Conservation (phyloP, 2,113 vertebrate genomes). For the Clarias gariepinus region DNA sequence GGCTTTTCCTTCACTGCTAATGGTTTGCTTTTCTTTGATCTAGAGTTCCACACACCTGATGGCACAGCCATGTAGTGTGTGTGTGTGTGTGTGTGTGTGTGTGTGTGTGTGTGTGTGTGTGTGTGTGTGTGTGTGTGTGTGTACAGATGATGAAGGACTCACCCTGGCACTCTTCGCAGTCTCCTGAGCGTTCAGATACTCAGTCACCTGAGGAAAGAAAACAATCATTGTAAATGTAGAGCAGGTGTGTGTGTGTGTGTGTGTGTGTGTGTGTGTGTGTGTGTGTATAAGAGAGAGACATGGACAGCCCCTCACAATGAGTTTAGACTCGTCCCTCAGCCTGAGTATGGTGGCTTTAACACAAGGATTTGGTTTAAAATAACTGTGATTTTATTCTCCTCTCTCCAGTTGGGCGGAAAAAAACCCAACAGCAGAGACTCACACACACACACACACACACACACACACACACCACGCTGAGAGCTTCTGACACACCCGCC, state of each 20-base stretch:
- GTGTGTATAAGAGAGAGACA: too few species aligned
- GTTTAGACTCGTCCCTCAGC: too few species aligned
- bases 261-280: too few species aligned
- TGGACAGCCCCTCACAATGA: background rate
- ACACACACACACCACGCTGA: too few species aligned
- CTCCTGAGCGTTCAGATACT: slow-evolving; percentile 90
- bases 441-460: background rate
- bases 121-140: background rate
- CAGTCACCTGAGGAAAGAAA: slow-evolving; percentile 75
- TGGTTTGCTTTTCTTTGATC: background rate
- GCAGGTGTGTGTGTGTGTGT: background rate
- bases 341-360: too few species aligned
- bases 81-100: background rate
- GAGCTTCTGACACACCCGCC: too few species aligned
- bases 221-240: slow-evolving; percentile 7
- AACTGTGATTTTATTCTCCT: background rate
- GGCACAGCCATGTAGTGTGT: background rate
- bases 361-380: too few species aligned
- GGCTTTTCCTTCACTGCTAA: background rate
- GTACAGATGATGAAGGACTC: slow-evolving; percentile 56
- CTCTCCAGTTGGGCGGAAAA: background rate
- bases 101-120: background rate
- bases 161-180: slow-evolving; percentile 89
- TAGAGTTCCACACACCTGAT: background rate
- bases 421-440: slow-evolving; percentile 39